Base-by-base conservation (phyloP, 2,113 vertebrate genomes). In the Numenius arquata region DNA sequence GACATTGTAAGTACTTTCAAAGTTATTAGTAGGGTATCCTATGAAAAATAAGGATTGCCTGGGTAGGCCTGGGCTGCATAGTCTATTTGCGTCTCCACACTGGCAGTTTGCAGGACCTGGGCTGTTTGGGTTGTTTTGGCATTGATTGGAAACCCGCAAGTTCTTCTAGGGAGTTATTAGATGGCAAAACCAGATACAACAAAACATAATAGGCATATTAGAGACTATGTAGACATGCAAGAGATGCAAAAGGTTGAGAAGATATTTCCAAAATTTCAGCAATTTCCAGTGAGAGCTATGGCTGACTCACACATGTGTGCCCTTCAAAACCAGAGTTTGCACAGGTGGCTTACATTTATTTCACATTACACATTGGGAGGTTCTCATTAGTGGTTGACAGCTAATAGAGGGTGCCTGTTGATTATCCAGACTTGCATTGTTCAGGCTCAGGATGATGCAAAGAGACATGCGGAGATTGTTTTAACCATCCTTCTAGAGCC, bases 61-160 rank as follows among this genome's bases (percentile, higher is more conserved):
- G 9, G 2, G 6, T 56, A 59, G 65, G 14, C 11, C 21, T 78
- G n/a, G 8, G 2, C 2, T 58, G 7, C 7, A 4, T 5, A 9
- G 9, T 26, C 41, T 52, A 1, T 43, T 82, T 90, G 2, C 1
- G 1, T 48, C 53, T 79, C 25, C 43, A 47, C 9, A 13, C 5
- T 20, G 26, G 7, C 32, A 21, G 12, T 63, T 80, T 67, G 18
- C 26, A 72, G 15, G 22, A 78, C n/a, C 4, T 41, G 12, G 27
- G 21, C 8, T 4, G 0, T 68, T 85, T 82, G 17, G 5, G 19
- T 56, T 73, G 27, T 15, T 32, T 71, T 77, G 16, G 11, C 1
- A 1, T 41, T 59, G 40, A 55, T 2, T 36, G 9, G 20, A 88
- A 84, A 55, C 3, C 10, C 0, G 0, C 16, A 36, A 29, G 0